A percentile compares a stretch with the other conserved stretches of the same genome.
phyloP scores from a whole-genome alignment of 2,888 invertebrate species.

The Pyrgus malvae region DNA sequence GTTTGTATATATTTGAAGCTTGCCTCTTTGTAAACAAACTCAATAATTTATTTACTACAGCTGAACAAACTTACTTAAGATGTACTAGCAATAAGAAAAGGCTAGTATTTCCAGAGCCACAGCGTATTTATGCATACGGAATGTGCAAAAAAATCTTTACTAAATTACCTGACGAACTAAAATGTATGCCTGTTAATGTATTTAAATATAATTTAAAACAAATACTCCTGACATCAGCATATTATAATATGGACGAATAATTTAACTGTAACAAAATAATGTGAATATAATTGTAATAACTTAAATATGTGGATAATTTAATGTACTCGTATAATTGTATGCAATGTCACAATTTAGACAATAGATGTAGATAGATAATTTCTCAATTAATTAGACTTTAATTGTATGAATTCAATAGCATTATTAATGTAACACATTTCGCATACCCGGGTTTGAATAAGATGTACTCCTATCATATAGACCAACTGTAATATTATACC shows the following conservation, averaged over 20 bases:
- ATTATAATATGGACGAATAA: not conserved
- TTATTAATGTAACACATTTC: too few relatives aligned
- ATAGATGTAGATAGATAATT: too few relatives aligned
- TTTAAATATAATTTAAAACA: not conserved
- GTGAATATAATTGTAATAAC: not conserved
- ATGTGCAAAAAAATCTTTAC: constrained; percentile 1
- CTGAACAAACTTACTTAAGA: not conserved
- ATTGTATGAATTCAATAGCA: too few relatives aligned
- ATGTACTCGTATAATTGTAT: too few relatives aligned
- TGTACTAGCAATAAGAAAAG: not conserved
- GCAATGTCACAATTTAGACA: too few relatives aligned
- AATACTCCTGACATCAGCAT: not conserved
- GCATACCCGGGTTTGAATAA: too few relatives aligned
- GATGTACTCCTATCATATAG: too few relatives aligned
- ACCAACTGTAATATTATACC: too few relatives aligned
- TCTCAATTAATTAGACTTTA: too few relatives aligned
- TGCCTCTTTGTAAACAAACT: constrained; percentile 6
- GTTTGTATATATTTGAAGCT: constrained; percentile 6
- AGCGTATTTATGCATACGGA: not conserved
- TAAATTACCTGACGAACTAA: not conserved
- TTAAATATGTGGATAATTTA: too few relatives aligned
- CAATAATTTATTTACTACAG: not conserved
- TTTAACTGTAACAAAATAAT: not conserved
- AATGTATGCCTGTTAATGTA: not conserved
- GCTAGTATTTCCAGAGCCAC: not conserved